Base-by-base conservation (phyloP, 2,888 invertebrate species). In the Herminia tarsipennalis region DNA sequence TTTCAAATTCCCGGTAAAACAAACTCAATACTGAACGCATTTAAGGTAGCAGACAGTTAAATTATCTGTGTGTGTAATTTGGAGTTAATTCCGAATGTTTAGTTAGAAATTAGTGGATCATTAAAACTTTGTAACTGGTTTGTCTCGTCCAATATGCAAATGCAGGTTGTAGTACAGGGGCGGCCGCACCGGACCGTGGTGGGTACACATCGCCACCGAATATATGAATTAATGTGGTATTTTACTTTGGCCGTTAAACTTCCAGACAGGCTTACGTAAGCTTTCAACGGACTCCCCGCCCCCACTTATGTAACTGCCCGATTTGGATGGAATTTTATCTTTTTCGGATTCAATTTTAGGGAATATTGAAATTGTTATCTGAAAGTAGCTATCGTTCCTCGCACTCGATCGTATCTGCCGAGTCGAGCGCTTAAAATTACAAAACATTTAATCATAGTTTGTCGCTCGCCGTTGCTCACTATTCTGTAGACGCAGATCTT, bases 221-320 rank as follows among this genome's bases (percentile, higher is more conserved):
- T 16, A 32, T 37, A 66, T 57, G 61, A 74, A 74, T 73, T 69
- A 67, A 68, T 68, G 52, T 53, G 52, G 44, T 58, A 63, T 73
- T 68, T 61, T 61, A 54, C 53, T 48, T 58, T 52, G 38, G 51
- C 56, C 45, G 62, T 64, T 54, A 62, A 70, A 69, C 65, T 72
- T 73, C 69, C 76, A 81, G 83, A 71, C 80, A 64, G 56, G 73
- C 85, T 89, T 89, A 89, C 89, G 88, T 89, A 89, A 89, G 86
- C 81, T 69, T 76, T 73, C 73, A 62, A 58, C 70, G 63, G 65
- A 56, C 65, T 73, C 81, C 77, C 79, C 85, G 69, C 81, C 85
- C 78, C 77, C 78, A 77, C 82, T 89, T 89, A 89, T 86, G 81
- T 89, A 89, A 89, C 88, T 79, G 72, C 49, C 73, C 78, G 78